Conservation (phyloP, 2,888 invertebrate genomes). For the Panopea generosa region DNA sequence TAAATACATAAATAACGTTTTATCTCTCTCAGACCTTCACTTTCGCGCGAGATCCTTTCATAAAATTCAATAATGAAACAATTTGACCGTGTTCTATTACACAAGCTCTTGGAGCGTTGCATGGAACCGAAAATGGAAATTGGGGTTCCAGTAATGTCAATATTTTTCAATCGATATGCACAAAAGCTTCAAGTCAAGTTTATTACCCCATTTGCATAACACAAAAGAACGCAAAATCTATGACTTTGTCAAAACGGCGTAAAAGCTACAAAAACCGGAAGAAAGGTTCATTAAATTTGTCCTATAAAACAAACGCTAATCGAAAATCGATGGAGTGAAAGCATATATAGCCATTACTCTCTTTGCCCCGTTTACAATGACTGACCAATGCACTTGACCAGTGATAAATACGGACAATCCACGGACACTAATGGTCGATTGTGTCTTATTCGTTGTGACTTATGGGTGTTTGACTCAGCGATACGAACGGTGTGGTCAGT, state of each 20-base stretch:
- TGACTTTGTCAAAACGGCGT: conserved; percentile 33
- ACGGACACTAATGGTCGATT: conserved; percentile 36
- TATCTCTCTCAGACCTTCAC: conserved; percentile 47
- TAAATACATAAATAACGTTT: conserved; percentile 55
- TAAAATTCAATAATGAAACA: conserved; percentile 62
- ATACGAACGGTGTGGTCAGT: conserved; percentile 29
- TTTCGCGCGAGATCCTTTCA: conserved; percentile 50
- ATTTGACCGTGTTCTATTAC: conserved; percentile 38
- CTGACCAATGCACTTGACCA: conserved; percentile 57
- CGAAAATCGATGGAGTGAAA: conserved; percentile 58
- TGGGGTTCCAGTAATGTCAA: conserved; percentile 49
- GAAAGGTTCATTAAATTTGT: conserved; percentile 36
- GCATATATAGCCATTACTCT: conserved; percentile 52
- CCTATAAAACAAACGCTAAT: conserved; percentile 57
- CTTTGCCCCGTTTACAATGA: conserved; percentile 50
- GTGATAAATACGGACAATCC: conserved; percentile 48
- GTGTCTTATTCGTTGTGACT: conserved; percentile 41
- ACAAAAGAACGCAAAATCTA: conserved; percentile 38
- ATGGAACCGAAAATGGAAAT: conserved; percentile 41
- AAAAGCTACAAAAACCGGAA: conserved; percentile 35
- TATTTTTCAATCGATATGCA: conserved; percentile 54
- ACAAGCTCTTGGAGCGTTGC: conserved; percentile 44
- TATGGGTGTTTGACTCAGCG: conserved; percentile 25
- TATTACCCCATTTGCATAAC: conserved; percentile 37
- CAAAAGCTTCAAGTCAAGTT: conserved; percentile 34